Conservation (phyloP, 2,888 invertebrate species). For the Chalcosyrphus nemorum region DNA sequence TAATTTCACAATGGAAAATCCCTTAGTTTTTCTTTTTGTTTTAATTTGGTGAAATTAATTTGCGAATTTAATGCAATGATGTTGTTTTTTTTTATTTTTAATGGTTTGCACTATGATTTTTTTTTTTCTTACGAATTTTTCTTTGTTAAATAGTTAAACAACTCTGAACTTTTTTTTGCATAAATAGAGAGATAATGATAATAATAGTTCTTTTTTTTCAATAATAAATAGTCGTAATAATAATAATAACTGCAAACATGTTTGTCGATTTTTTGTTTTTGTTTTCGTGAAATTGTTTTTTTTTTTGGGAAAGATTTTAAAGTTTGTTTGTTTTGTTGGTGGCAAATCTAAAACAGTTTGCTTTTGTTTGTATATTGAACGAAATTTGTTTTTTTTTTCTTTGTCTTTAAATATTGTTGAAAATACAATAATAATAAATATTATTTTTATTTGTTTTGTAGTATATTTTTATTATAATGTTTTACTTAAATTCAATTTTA, state of each 20-base stretch:
- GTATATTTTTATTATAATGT: conserved; percentile 31
- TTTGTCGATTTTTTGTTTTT: conserved; percentile 72
- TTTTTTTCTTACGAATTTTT: conserved; percentile 32
- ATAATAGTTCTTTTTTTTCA: conserved; percentile 50
- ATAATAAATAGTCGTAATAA: conserved; percentile 72
- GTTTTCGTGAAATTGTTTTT: conserved; percentile 50
- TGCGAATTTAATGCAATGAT: conserved; percentile 56
- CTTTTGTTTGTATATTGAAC: conserved; percentile 62
- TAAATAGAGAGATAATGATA: conserved; percentile 71
- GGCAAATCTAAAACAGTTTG: conserved; percentile 70
- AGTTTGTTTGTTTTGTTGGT: conserved; percentile 32
- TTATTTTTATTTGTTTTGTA: conserved; percentile 32
- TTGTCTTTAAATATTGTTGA: conserved; percentile 50
- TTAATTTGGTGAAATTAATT: conserved; percentile 52
- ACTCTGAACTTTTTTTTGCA: conserved; percentile 71
- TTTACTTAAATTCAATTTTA: conserved; percentile 60
- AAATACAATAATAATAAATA: conserved; percentile 66
- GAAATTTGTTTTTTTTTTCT: conserved; percentile 33
- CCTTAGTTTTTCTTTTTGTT: too few species aligned
- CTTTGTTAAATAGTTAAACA: conserved; percentile 71
- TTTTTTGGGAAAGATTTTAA: conserved; percentile 56
- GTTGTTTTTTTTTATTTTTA: conserved; percentile 47
- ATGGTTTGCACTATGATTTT: conserved; percentile 49
- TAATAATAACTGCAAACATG: conserved; percentile 72
- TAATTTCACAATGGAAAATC: conserved; percentile 62